phyloP scores from a whole-genome alignment of 1,140 invertebrate species.

The Orchestia grillus region DNA sequence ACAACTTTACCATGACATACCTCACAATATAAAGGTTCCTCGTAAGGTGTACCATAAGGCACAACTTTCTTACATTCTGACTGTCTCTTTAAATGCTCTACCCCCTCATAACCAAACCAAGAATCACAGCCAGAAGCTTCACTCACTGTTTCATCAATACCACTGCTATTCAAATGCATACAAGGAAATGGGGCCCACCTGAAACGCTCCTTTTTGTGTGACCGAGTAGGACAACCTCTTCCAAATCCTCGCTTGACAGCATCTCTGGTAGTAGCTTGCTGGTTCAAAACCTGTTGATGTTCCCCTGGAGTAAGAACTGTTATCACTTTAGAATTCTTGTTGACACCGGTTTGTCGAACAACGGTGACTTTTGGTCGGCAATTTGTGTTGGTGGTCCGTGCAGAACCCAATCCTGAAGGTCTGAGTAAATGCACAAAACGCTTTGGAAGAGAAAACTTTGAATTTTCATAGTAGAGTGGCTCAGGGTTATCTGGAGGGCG shows the following conservation, averaged over 20 bases:
- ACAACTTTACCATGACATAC: conserved; percentile 57
- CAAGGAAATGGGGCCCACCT: conserved; percentile 65
- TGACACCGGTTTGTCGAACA: not conserved
- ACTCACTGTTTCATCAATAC: conserved; percentile 60
- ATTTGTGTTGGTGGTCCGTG: not conserved
- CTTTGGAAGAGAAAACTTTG: conserved; percentile 41
- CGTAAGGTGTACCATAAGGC: conserved; percentile 57
- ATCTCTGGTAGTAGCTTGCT: not conserved
- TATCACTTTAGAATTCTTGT: not conserved
- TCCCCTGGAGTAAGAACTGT: conserved; percentile 30
- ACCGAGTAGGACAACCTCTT: conserved; percentile 20
- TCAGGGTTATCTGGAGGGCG: not conserved
- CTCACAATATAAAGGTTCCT: conserved; percentile 51
- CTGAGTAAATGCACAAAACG: conserved; percentile 5
- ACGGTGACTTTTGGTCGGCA: not conserved
- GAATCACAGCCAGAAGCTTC: conserved; percentile 65
- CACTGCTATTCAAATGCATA: conserved; percentile 60
- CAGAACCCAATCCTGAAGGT: not conserved
- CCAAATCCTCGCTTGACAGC: not conserved
- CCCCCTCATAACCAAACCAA: conserved; percentile 65
- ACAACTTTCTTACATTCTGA: conserved; percentile 40
- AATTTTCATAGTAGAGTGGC: conserved; percentile 35
- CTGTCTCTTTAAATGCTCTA: conserved; percentile 64
- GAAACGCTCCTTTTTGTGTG: conserved; percentile 61
- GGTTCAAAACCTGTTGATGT: conserved; percentile 3